Conservation (phyloP, 2,888 invertebrate genomes). For the Ctena decussata region DNA sequence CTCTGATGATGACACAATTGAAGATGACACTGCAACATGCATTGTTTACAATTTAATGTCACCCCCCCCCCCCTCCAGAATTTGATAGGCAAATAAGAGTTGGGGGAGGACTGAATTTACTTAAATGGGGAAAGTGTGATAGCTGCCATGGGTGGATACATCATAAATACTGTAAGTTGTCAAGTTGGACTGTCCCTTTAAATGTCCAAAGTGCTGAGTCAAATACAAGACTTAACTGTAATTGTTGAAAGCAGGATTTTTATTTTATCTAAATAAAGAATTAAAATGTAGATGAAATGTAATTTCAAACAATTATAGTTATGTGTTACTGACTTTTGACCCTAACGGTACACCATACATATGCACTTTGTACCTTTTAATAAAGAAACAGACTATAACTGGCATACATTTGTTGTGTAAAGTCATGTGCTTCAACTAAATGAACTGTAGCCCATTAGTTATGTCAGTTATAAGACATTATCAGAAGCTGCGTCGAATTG, state of each 20-base stretch:
- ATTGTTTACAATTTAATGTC: background rate
- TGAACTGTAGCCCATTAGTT: background rate
- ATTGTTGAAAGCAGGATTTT: background rate
- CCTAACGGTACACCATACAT: no score
- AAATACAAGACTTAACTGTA: background rate
- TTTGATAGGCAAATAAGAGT: background rate
- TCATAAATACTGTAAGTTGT: slow-evolving; percentile 11
- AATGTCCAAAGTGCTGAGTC: background rate
- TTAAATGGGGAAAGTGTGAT: slow-evolving; percentile 21
- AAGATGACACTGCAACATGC: background rate
- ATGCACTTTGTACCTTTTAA: background rate
- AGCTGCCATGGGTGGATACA: slow-evolving; percentile 30
- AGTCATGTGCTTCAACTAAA: background rate
- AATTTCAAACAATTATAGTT: background rate
- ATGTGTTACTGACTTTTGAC: background rate
- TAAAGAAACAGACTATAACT: background rate
- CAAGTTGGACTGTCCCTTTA: background rate
- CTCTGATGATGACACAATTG: background rate
- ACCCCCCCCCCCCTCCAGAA: background rate
- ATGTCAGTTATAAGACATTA: background rate
- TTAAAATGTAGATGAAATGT: background rate
- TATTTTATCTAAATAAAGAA: background rate
- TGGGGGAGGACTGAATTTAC: background rate
- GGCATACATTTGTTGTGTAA: background rate
- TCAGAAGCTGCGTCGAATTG: background rate